phyloP scores from a whole-genome alignment of 2,113 vertebrate genomes.

The Eleginops maclovinus region DNA sequence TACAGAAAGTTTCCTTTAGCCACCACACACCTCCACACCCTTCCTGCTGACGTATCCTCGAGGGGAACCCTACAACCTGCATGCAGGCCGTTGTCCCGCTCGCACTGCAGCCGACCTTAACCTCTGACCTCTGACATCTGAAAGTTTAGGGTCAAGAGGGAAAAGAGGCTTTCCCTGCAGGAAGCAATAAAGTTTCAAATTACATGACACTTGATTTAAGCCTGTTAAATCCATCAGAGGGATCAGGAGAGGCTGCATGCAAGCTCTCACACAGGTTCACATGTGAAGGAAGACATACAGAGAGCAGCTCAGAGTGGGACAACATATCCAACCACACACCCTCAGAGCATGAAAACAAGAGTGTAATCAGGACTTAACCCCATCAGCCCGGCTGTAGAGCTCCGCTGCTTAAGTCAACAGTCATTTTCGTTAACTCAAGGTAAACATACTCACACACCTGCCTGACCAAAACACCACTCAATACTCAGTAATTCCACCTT shows the following conservation, averaged over 20 bases:
- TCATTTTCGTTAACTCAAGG: too few species aligned
- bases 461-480: not conserved
- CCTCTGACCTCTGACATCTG: slow-evolving; percentile 35
- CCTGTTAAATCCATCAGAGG: slow-evolving; percentile 63
- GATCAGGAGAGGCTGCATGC: slow-evolving; percentile 41
- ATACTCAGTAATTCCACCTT: not conserved
- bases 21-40: not conserved
- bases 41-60: not conserved
- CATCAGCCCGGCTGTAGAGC: not conserved
- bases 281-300: slow-evolving; percentile 1
- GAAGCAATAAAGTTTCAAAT: slow-evolving; percentile 54
- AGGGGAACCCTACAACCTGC: not conserved
- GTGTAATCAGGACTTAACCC: not conserved
- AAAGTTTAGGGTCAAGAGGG: not conserved
- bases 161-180: slow-evolving; percentile 41
- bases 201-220: slow-evolving; percentile 57
- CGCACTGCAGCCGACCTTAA: slow-evolving; percentile 17
- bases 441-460: not conserved
- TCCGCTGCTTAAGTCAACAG: too few species aligned
- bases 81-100: not conserved
- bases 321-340: not conserved
- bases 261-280: slow-evolving; percentile 29
- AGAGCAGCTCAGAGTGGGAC: not conserved
- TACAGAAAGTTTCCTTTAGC: not conserved
- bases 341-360: not conserved